Percentiles rank a stretch among this genome's conserved stretches.
Evolutionary conservation across 2,797 vertebrate genomes (phyloP).

Genomic region (Hemitrygon akajei): DNA sequence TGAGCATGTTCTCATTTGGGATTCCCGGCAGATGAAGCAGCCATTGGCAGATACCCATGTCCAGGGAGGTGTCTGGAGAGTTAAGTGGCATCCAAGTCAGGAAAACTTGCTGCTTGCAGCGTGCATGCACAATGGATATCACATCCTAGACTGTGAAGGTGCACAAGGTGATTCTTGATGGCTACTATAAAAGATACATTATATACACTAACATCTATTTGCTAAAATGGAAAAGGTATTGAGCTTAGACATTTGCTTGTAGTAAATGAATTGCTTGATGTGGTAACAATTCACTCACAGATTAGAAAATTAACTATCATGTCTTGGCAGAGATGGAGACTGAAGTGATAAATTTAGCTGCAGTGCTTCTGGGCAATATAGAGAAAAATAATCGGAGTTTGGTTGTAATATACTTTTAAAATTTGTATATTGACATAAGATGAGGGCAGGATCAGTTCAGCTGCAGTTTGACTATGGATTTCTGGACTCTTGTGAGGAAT

Average conservation of each 20-base stretch:
- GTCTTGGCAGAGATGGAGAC: not conserved
- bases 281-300: not conserved
- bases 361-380: not conserved
- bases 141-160: slow-evolving; percentile 67
- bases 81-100: slow-evolving; percentile 83
- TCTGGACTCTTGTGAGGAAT: not conserved
- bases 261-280: not conserved
- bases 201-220: not conserved
- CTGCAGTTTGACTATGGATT: not conserved
- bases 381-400: not conserved
- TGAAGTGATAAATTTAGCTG: not conserved
- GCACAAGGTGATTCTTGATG: slow-evolving; percentile 49
- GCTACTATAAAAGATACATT: not conserved
- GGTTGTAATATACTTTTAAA: not conserved
- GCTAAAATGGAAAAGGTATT: not conserved
- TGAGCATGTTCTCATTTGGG: slow-evolving; percentile 85
- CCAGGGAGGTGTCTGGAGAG: slow-evolving; percentile 84
- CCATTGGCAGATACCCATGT: slow-evolving; percentile 66
- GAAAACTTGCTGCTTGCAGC: slow-evolving; percentile 80
- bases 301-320: not conserved
- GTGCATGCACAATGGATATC: slow-evolving; percentile 87
- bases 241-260: not conserved
- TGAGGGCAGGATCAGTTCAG: not conserved
- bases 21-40: slow-evolving; percentile 75
- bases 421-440: not conserved